phyloP scores from a whole-genome alignment of 2,797 vertebrate genomes.

The Aselliscus stoliczkanus region DNA sequence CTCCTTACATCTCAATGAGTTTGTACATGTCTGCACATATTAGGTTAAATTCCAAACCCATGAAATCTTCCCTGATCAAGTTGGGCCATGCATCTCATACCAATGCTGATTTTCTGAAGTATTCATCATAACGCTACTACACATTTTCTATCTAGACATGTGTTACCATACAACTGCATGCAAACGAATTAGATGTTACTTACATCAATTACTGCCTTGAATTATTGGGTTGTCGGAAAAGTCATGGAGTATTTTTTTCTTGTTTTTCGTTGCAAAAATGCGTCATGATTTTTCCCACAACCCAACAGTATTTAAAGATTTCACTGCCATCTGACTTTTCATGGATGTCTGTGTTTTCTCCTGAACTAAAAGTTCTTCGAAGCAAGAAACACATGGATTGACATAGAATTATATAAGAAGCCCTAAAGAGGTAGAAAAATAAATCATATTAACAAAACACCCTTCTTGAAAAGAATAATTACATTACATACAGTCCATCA shows the following conservation, averaged over 20 bases:
- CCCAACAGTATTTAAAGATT: slow-evolving; percentile 2
- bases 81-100: background rate
- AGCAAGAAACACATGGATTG: background rate
- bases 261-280: no score
- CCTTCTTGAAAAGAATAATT: background rate
- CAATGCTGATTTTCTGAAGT: background rate
- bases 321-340: background rate
- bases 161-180: background rate
- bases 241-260: no score
- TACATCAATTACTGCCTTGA: background rate
- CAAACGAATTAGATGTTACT: background rate
- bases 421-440: background rate
- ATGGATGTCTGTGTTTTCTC: background rate
- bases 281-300: no score
- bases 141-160: background rate
- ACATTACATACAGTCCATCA: background rate
- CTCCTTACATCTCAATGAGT: background rate
- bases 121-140: background rate
- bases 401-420: background rate
- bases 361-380: slow-evolving; percentile 27
- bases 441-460: background rate
- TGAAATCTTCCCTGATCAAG: background rate
- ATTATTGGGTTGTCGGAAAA: no score
- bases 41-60: background rate
- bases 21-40: background rate